A percentile compares a stretch with the other conserved stretches of the same genome.
These are phyloP conservation scores for Vireo altiloquus DNA, from an alignment of 2,113 vertebrate species.

Conservation along the genomic window DNA sequence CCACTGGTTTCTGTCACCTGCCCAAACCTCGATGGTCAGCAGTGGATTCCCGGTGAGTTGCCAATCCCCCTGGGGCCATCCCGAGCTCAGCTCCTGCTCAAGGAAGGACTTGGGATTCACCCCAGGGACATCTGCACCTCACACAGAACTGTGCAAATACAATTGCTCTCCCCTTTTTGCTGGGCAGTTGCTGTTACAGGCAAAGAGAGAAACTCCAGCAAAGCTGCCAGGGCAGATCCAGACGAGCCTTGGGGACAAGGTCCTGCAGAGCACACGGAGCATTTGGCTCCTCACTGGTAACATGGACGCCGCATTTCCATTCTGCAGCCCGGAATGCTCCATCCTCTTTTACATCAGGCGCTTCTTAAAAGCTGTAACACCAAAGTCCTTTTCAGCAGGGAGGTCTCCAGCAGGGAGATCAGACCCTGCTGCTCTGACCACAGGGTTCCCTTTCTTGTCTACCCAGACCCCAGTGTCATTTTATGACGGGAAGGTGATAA, in stretches of 20 bases:
- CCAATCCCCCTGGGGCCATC: not conserved
- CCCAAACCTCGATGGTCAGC: fast-evolving
- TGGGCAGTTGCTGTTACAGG: not conserved
- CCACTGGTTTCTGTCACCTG: not conserved
- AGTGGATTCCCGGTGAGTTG: fast-evolving
- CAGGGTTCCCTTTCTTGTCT: fast-evolving
- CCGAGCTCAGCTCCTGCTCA: not conserved
- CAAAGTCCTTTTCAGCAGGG: not conserved
- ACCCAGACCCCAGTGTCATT: not conserved
- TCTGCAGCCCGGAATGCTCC: fast-evolving
- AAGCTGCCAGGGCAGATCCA: not conserved
- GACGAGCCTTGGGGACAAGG: fast-evolving
- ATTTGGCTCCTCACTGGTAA: no score
- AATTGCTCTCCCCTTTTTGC: fast-evolving
- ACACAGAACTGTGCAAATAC: fast-evolving
- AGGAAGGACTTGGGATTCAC: fast-evolving
- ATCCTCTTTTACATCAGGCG: fast-evolving
- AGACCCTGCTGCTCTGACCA: not conserved
- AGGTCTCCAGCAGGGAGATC: not conserved
- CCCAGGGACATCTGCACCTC: not conserved
- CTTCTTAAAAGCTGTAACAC: not conserved
- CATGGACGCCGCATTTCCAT: fast-evolving
- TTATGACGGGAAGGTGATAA: not conserved
- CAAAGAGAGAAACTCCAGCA: not conserved
- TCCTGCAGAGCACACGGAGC: fast-evolving